Base-by-base conservation (phyloP, 2,797 vertebrate species). In the Synaphobranchus kaupii region DNA sequence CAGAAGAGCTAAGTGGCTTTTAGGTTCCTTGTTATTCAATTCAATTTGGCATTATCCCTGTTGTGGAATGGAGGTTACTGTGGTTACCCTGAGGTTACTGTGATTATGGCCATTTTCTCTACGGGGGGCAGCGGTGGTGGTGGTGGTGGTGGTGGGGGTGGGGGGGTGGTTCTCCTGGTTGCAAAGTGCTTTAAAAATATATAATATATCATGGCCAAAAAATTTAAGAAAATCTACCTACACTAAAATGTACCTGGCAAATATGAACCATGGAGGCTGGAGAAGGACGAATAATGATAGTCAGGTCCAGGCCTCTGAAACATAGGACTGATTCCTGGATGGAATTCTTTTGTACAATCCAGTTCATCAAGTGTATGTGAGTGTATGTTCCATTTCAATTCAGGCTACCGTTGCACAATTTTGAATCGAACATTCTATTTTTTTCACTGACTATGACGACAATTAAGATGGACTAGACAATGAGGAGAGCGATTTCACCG, bases 1-100 rank as follows among this genome's bases (percentile, higher is more conserved):
- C 13, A 63, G 83, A 63, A 68, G 73, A 63, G 71, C 39, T 85
- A 88, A 88, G 87, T 83, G 83, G 83, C 85, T 54, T 83, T 68
- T 22, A 60, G 82, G 81, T 86, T 58, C 52, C 73, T 47, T n/a
- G 71, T 68, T 86, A 86, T 58, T 83, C 83, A 66, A 80, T 88
- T 73, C 31, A 84, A 82, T 87, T 63, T 82, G 56, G 28, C 71
- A 85, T 85, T 60, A 85, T 48, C 39, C 83, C 48, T 66, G n/a
- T 82, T 73, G 60, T 63, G 80, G 85, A 87, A 85, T 83, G 44
- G 73, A 60, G 73, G 47, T 81, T 20, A 58, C 68, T 6, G 28
- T 28, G 58, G 39, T 66, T 84, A 68, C n/a, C n/a, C n/a, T n/a
- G 73, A 60, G 73, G 47, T 81, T 20, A 58, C 68, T 6, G 28